phyloP scores from a whole-genome alignment of 2,797 vertebrate genomes.

The Petrocephalus sullivani region DNA sequence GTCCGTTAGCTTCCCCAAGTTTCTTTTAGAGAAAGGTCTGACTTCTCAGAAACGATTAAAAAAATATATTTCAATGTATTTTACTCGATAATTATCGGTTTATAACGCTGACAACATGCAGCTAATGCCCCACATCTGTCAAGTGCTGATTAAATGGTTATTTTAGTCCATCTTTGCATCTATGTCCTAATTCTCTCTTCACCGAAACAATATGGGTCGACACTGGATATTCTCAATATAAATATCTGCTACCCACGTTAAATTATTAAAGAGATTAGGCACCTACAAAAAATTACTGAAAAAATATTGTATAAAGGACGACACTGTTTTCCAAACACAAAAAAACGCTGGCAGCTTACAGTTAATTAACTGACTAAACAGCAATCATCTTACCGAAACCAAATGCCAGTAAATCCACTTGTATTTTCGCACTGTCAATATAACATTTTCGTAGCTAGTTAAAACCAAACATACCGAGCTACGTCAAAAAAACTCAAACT shows the following conservation, averaged over 20 bases:
- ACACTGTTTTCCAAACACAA: neutral
- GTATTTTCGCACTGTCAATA: neutral
- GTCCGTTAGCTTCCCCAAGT: neutral
- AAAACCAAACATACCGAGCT: neutral
- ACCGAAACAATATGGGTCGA: neutral
- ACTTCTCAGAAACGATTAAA: neutral
- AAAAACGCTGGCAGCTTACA: neutral
- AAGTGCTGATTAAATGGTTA: neutral
- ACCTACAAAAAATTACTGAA: neutral
- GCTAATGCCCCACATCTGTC: neutral
- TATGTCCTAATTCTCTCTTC: neutral
- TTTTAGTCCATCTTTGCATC: neutral
- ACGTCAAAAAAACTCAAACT: neutral
- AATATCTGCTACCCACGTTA: neutral
- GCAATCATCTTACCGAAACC: neutral
- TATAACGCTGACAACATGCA: neutral
- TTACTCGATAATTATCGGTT: neutral
- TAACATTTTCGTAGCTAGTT: constrained; percentile 3
- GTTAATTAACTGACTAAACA: neutral
- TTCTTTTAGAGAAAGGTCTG: neutral
- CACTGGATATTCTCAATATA: neutral
- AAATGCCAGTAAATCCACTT: neutral
- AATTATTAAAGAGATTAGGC: neutral
- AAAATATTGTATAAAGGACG: neutral
- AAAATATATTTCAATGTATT: neutral